phyloP scores from a whole-genome alignment of 1,140 invertebrate genomes.

The Plodia interpunctella region DNA sequence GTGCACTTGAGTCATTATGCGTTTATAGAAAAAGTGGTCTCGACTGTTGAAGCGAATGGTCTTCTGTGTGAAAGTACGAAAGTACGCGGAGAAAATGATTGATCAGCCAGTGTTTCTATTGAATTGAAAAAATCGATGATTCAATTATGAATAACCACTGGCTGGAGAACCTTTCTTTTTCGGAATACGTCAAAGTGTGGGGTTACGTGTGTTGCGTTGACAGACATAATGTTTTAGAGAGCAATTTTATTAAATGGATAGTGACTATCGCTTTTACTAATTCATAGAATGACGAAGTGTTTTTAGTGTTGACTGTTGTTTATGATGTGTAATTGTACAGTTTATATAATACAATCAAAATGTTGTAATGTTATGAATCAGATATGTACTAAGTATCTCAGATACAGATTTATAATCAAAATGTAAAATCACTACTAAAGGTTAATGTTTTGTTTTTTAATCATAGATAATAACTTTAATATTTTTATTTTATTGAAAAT shows the following conservation, averaged over 20 bases:
- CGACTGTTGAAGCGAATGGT: constrained; percentile 24
- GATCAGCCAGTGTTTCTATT: constrained; percentile 36
- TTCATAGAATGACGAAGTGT: neutral
- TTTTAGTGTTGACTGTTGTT: neutral
- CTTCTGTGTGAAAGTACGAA: constrained; percentile 44
- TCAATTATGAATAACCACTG: constrained; percentile 7
- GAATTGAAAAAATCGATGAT: constrained; percentile 17
- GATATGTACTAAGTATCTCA: too few species aligned
- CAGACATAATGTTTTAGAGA: constrained; percentile 6
- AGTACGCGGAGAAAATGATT: constrained; percentile 41
- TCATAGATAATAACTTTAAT: too few species aligned
- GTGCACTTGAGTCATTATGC: constrained; percentile 7
- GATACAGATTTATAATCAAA: too few species aligned
- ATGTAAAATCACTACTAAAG: too few species aligned
- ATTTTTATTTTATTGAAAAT: too few species aligned
- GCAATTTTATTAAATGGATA: neutral
- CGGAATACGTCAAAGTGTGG: neutral
- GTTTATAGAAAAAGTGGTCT: constrained; percentile 34
- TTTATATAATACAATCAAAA: neutral
- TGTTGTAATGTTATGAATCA: too few species aligned
- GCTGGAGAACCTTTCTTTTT: neutral
- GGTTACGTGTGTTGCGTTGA: constrained; percentile 2
- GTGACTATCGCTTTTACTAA: constrained; percentile 2
- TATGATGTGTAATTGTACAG: too few species aligned
- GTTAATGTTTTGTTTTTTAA: too few species aligned